phyloP scores from a whole-genome alignment of 1,140 invertebrate genomes.

The Drosophila trapezifrons region DNA sequence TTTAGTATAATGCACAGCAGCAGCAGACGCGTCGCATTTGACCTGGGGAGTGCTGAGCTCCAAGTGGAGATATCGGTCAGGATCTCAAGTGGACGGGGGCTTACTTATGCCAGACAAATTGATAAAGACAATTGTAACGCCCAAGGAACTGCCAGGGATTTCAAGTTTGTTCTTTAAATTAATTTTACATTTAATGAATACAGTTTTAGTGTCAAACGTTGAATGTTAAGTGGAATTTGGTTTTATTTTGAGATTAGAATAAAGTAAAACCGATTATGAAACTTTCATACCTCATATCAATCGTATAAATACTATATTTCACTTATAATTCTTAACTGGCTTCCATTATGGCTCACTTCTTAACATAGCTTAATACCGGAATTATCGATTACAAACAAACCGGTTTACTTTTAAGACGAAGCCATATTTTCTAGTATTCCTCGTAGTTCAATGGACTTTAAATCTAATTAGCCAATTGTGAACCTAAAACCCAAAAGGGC shows the following conservation, averaged over 20 bases:
- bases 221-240: no score
- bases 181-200: no score
- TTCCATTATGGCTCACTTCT: background rate
- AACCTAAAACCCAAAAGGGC: conserved; percentile 1
- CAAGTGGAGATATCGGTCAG: conserved; percentile 2
- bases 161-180: background rate
- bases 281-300: no score
- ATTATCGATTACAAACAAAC: conserved; percentile 3
- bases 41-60: conserved; percentile 12
- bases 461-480: conserved; percentile 55
- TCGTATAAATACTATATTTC: background rate
- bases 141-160: background rate
- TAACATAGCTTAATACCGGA: background rate
- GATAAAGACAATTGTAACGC: background rate
- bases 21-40: conserved; percentile 35
- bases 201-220: no score
- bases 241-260: no score
- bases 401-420: conserved; percentile 2
- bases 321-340: background rate
- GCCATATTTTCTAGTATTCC: conserved; percentile 20
- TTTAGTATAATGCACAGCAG: conserved; percentile 60
- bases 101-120: background rate
- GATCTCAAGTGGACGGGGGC: background rate
- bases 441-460: conserved; percentile 55
- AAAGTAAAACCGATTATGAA: background rate